Percentiles rank a stretch among this genome's conserved stretches.
Conservation (phyloP, 2,797 vertebrate species). For the Nyctibius grandis region DNA sequence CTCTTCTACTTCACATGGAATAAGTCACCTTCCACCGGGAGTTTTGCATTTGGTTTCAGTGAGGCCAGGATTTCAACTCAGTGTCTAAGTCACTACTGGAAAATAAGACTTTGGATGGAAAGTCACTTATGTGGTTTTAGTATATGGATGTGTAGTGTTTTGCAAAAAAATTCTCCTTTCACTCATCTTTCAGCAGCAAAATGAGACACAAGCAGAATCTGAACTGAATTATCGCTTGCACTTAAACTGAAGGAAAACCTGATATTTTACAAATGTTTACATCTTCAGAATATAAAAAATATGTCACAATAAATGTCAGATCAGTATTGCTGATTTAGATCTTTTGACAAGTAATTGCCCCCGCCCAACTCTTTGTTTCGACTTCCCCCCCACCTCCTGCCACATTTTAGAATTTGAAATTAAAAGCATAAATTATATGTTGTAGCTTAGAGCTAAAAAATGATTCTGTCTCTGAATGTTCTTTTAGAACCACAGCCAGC, state of each 20-base stretch:
- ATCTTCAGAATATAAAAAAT: not conserved
- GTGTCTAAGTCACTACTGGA: not conserved
- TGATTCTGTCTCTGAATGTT: slow-evolving; percentile 52
- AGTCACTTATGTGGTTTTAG: not conserved
- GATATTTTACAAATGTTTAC: not conserved
- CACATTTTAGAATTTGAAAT: slow-evolving; percentile 60
- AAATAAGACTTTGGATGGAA: not conserved
- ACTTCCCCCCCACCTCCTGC: not conserved
- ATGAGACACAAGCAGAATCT: not conserved
- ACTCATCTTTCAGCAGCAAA: not conserved
- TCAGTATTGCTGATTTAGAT: slow-evolving; percentile 20
- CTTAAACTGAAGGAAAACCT: not conserved
- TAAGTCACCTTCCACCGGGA: not conserved
- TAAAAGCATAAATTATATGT: slow-evolving; percentile 64
- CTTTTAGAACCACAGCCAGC: slow-evolving; percentile 52
- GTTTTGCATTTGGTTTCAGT: not conserved
- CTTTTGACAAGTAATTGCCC: not conserved
- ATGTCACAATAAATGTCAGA: not conserved
- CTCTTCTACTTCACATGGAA: not conserved
- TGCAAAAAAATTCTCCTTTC: not conserved
- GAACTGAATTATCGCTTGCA: not conserved
- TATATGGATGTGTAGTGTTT: not conserved
- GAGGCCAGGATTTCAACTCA: not conserved
- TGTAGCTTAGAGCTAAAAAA: slow-evolving; percentile 49
- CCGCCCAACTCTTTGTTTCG: not conserved